Conservation (phyloP, 2,888 invertebrate species). For the Metopia argyrocephala region DNA sequence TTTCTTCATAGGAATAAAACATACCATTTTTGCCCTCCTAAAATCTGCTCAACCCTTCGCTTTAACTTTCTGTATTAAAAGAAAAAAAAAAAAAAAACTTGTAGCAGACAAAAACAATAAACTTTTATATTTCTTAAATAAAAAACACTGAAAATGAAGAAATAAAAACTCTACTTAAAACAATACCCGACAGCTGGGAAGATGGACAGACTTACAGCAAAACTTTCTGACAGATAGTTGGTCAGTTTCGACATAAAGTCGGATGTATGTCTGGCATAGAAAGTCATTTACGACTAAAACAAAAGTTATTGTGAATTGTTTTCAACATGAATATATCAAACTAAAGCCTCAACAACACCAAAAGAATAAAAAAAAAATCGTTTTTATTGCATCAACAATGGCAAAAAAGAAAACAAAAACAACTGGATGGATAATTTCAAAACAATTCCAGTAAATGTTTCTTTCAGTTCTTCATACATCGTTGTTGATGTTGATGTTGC, state of each 20-base stretch:
- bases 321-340: conserved; percentile 16
- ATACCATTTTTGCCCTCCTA: no score
- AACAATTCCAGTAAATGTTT: conserved; percentile 21
- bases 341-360: conserved; percentile 12
- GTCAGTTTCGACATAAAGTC: conserved; percentile 20
- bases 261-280: conserved; percentile 28
- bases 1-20: no score
- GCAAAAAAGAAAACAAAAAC: neutral
- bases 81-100: no score
- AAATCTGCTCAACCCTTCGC: no score
- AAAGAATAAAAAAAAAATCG: neutral
- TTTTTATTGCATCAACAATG: neutral
- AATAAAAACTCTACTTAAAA: conserved; percentile 25
- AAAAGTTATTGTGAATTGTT: conserved; percentile 51
- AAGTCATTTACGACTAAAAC: conserved; percentile 51
- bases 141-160: conserved; percentile 23
- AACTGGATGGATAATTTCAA: conserved; percentile 10
- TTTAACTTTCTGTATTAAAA: no score
- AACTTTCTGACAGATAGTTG: conserved; percentile 14
- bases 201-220: neutral
- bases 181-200: neutral
- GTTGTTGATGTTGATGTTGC: neutral
- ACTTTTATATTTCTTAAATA: no score
- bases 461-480: neutral
- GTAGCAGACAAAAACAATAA: conserved; percentile 16